Percentiles rank a stretch among this genome's conserved stretches.
phyloP scores from a whole-genome alignment of 1,140 invertebrate species.

The Penaeus indicus region DNA sequence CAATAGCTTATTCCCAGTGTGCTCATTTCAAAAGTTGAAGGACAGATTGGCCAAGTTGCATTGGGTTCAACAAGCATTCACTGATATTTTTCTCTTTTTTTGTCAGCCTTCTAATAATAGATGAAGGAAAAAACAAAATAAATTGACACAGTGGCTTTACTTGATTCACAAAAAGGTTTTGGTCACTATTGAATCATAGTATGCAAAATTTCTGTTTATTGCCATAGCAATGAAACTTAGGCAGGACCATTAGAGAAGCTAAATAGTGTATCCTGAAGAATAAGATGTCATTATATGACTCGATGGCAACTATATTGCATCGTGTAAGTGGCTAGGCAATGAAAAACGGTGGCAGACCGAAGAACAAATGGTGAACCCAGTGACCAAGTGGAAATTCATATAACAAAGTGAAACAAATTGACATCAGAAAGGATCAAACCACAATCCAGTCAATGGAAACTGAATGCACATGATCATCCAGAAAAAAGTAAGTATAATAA shows the following conservation, averaged over 20 bases:
- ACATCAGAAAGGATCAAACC: too few species aligned
- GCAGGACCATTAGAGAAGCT: too few species aligned
- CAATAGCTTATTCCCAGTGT: constrained; percentile 59
- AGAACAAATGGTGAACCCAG: constrained; percentile 15
- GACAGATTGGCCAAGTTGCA: constrained; percentile 44
- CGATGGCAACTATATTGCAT: constrained; percentile 27
- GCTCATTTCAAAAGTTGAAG: constrained; percentile 56
- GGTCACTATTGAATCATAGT: neutral
- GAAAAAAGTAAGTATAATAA: too few species aligned
- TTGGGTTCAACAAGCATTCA: constrained; percentile 11
- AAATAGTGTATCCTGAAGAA: too few species aligned
- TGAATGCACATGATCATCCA: too few species aligned
- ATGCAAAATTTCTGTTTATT: too few species aligned
- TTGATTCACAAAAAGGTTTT: constrained; percentile 24
- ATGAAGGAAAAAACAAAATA: neutral
- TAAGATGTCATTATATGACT: constrained; percentile 25
- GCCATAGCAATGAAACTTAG: too few species aligned
- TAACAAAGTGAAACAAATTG: neutral
- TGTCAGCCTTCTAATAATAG: constrained; percentile 7
- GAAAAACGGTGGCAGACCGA: neutral
- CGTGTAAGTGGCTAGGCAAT: constrained; percentile 37
- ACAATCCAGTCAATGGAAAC: too few species aligned
- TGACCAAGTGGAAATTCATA: constrained; percentile 18
- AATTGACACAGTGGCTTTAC: constrained; percentile 1
- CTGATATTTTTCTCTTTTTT: neutral